Evolutionary conservation across 2,888 invertebrate species (phyloP), one percentile per base, ranked within the genome.

Genomic region (Dioctria rufipes): DNA sequence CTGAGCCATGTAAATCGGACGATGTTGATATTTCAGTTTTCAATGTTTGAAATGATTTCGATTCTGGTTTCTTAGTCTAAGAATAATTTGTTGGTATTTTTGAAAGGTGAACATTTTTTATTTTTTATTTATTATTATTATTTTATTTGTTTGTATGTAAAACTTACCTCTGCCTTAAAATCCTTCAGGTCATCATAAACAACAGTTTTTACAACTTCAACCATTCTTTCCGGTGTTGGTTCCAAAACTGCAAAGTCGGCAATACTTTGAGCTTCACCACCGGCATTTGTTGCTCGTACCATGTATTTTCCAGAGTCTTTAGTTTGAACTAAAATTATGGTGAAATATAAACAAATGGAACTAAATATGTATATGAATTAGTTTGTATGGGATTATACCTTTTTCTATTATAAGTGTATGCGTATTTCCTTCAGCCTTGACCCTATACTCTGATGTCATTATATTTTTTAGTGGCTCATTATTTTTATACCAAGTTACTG

Each of bases 231-330:
- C 0, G 93, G 93, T 4, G 93, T 92, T 75, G 93, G 92, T 85
- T 94, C 94, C 83, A 93, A 91, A 51, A 95, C 93, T 80, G 93
- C 92, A 84, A 95, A 93, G 86, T 95, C 95, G 6, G 95, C 95
- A 83, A 94, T 93, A 88, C 94, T 94, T 87, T 93, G 93, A n/a
- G 95, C 94, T 89, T 95, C 94, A n/a, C 95, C 95, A 25, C 93
- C 94, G 75, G 92, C 91, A 86, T 95, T 95, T 0, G 91, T 91
- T 8, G 95, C 95, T 83, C 91, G 91, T 11, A 94, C 94, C 92
- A 93, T 94, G 85, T 94, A 95, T 85, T 94, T 93, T 73, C 95
- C 96, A 80, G 93, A 92, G 88, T 96, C 94, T 83, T 91, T 88
- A 43, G 91, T 89, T 84, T 91, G 90, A 83, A 91, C 79, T 81